phyloP scores from a whole-genome alignment of 2,888 invertebrate species.

The Epinotia ramella region DNA sequence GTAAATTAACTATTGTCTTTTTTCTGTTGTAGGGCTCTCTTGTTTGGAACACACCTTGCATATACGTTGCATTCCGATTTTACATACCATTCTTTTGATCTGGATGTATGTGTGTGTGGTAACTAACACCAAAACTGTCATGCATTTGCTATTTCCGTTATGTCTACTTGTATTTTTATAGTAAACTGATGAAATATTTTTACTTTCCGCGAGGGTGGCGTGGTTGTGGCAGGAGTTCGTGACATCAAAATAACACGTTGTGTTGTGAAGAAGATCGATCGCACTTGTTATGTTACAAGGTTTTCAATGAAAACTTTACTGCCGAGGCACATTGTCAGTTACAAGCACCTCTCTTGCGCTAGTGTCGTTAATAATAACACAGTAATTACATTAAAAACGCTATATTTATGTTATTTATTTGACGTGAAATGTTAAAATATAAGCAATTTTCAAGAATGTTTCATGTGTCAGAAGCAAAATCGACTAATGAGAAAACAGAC shows the following conservation, averaged over 20 bases:
- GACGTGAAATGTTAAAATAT: conserved; percentile 8
- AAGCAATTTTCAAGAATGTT: conserved; percentile 8
- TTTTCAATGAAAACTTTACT: conserved; percentile 28
- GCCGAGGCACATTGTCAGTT: conserved; percentile 22
- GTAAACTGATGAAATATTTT: not conserved
- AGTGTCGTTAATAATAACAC: not conserved
- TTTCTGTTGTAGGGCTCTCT: no score
- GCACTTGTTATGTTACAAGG: conserved; percentile 20
- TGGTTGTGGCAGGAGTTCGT: conserved; percentile 16
- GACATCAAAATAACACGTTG: conserved; percentile 37
- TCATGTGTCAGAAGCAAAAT: conserved; percentile 29
- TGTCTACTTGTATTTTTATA: not conserved
- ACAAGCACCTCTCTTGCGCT: not conserved
- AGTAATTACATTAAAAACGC: not conserved
- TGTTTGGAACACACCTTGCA: no score
- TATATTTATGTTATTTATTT: not conserved
- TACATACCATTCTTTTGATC: no score
- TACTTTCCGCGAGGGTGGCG: not conserved
- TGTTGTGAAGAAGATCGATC: conserved; percentile 38
- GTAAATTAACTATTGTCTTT: no score
- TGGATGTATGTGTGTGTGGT: no score
- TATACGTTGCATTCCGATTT: no score
- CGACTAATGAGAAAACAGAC: conserved; percentile 7
- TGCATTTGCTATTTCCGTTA: no score
- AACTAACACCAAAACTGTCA: no score